Percentiles rank a stretch among this genome's conserved stretches.
Evolutionary conservation across 2,888 invertebrate genomes (phyloP).

Genomic region (Lasioglossum leucozonium): DNA sequence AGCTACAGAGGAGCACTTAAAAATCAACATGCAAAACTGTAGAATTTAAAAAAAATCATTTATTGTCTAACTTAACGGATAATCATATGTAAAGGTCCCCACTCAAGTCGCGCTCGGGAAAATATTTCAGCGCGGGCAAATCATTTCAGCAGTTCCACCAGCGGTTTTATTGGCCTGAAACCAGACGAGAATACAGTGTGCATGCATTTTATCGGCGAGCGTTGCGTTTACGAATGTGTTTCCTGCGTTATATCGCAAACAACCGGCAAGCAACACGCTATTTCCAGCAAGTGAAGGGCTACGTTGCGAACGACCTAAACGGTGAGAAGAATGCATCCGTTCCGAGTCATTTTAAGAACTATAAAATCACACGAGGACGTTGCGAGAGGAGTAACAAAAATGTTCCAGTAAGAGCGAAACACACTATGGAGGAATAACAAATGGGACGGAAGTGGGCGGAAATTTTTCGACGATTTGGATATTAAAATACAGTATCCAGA

Average conservation of each 20-base stretch:
- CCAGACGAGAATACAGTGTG: not conserved
- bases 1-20: not conserved
- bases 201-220: conserved; percentile 5
- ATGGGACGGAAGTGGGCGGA: not conserved
- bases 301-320: not conserved
- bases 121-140: not conserved
- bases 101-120: not conserved
- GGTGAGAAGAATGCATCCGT: conserved; percentile 3
- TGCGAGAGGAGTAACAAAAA: not conserved
- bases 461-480: not conserved
- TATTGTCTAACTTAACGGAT: not conserved
- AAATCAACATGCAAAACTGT: not conserved
- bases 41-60: too few species aligned
- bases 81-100: not conserved
- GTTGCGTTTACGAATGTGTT: conserved; percentile 8
- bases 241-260: conserved; percentile 12
- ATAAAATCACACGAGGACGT: not conserved
- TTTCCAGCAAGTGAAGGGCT: not conserved
- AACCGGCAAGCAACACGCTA: not conserved
- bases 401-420: not conserved
- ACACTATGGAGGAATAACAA: not conserved
- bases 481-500: not conserved
- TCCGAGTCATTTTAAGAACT: not conserved
- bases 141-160: not conserved
- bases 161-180: not conserved